These are phyloP conservation scores for Spodoptera littoralis DNA, from an alignment of 2,888 invertebrate species.

Conservation along the genomic window DNA sequence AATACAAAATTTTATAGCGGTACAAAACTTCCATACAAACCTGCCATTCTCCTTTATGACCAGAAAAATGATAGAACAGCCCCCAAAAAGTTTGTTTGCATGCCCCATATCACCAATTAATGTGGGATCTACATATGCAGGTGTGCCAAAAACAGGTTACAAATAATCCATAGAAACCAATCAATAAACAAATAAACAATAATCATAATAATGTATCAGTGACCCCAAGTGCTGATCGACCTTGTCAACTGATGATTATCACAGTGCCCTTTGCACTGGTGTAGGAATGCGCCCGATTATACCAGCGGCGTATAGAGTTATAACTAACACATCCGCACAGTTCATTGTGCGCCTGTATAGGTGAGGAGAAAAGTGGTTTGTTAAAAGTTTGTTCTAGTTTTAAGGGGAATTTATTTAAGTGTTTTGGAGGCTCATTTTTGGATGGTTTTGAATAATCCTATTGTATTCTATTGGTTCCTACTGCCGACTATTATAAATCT, in stretches of 20 bases:
- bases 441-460: too few species aligned
- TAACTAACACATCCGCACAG: conserved; percentile 50
- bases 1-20: too few species aligned
- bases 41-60: too few species aligned
- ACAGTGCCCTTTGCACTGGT: conserved; percentile 51
- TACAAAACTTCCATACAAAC: too few species aligned
- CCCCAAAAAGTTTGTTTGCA: too few species aligned
- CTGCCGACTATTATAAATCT: too few species aligned
- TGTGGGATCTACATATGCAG: too few species aligned
- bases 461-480: too few species aligned
- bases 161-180: not conserved
- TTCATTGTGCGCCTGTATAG: conserved; percentile 35
- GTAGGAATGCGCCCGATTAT: conserved; percentile 45
- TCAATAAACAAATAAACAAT: conserved; percentile 9
- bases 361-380: conserved; percentile 18
- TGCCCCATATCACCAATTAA: too few species aligned
- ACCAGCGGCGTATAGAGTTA: conserved; percentile 7
- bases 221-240: conserved; percentile 20
- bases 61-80: too few species aligned
- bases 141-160: too few species aligned
- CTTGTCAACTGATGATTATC: conserved; percentile 42
- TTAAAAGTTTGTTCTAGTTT: conserved; percentile 25
- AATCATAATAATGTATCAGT: conserved; percentile 32
- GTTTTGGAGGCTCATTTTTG: conserved; percentile 11
- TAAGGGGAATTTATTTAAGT: too few species aligned